Percentiles rank a stretch among this genome's conserved stretches.
These are phyloP conservation scores for Plemyria rubiginata DNA, from an alignment of 2,888 invertebrate genomes.

Conservation along the genomic window DNA sequence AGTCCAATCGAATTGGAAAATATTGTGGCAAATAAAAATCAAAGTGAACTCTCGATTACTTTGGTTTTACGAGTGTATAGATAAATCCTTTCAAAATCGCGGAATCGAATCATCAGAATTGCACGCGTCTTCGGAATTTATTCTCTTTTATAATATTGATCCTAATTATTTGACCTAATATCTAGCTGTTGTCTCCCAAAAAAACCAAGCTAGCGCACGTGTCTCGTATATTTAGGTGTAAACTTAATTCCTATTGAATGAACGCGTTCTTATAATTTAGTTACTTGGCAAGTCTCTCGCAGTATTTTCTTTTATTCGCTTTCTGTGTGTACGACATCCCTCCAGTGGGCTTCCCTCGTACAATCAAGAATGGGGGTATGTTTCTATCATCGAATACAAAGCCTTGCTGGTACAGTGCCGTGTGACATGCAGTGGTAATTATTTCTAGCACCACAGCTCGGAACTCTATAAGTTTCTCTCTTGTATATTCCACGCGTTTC, in stretches of 20 bases:
- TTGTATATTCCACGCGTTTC: slow-evolving; percentile 71
- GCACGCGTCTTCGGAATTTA: no score
- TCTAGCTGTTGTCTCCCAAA: neutral
- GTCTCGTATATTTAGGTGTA: neutral
- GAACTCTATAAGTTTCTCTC: slow-evolving; percentile 63
- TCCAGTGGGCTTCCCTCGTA: slow-evolving; percentile 85
- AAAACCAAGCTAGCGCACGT: neutral
- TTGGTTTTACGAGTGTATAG: no score
- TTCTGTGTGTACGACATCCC: slow-evolving; percentile 95
- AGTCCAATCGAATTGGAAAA: no score
- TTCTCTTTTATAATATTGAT: no score
- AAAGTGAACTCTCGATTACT: no score
- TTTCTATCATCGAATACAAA: slow-evolving; percentile 91
- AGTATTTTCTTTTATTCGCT: slow-evolving; percentile 92
- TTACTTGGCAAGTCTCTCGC: slow-evolving; percentile 91
- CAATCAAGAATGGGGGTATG: slow-evolving; percentile 73
- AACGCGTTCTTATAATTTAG: neutral
- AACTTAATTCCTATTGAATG: neutral
- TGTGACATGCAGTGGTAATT: slow-evolving; percentile 88
- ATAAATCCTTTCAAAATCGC: no score
- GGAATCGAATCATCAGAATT: no score
- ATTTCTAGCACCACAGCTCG: slow-evolving; percentile 74
- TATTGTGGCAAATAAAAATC: no score
- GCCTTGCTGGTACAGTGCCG: slow-evolving; percentile 89
- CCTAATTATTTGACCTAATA: no score